These are phyloP conservation scores for Adelosebastes latens DNA, from an alignment of 2,797 vertebrate genomes.

Conservation along the genomic window DNA sequence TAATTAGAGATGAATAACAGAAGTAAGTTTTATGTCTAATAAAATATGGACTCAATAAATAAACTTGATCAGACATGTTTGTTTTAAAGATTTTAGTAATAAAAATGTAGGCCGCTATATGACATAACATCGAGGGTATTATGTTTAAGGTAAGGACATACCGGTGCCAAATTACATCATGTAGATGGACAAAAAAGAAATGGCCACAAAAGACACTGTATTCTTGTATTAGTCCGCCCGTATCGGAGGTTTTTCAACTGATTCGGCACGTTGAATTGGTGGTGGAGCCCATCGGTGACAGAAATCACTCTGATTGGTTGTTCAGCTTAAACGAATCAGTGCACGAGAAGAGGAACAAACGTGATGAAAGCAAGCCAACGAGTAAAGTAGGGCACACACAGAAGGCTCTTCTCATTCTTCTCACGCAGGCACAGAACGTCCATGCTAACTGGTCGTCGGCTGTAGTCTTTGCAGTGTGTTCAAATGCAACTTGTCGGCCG, in stretches of 20 bases:
- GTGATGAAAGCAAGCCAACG: too few species aligned
- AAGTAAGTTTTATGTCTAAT: neutral
- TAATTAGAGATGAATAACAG: neutral
- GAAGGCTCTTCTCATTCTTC: too few species aligned
- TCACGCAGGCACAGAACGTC: too few species aligned
- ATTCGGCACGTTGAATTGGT: accelerated
- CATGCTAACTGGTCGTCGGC: too few species aligned
- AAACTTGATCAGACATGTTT: neutral
- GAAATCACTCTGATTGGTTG: too few species aligned
- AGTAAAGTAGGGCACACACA: too few species aligned
- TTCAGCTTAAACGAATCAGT: too few species aligned
- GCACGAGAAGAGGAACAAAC: too few species aligned
- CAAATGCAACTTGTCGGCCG: too few species aligned
- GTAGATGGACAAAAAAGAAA: neutral
- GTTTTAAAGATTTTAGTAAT: neutral
- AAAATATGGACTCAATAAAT: neutral
- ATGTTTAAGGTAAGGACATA: constrained; percentile 9
- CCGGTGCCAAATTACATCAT: neutral
- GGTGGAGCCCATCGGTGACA: too few species aligned
- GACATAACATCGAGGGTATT: constrained; percentile 24
- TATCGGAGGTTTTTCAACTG: too few species aligned
- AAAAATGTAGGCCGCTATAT: neutral
- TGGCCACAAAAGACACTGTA: neutral
- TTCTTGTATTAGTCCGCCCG: neutral
- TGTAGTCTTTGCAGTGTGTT: too few species aligned